A percentile compares a stretch with the other conserved stretches of the same genome.
phyloP scores from a whole-genome alignment of 2,797 vertebrate genomes.

The Hirundo rustica region DNA sequence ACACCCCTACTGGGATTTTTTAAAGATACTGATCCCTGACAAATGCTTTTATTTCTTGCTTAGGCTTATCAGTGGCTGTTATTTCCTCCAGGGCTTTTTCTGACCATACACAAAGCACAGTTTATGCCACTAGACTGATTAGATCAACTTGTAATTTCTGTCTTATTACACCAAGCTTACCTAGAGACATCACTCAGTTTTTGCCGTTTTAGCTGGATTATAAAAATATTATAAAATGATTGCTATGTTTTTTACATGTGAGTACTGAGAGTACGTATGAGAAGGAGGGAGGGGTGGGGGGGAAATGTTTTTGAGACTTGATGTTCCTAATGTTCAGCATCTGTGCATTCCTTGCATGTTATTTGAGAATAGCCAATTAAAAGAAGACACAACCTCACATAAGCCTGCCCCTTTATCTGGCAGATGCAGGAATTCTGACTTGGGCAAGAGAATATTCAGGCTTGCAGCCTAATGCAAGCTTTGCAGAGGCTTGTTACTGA shows the following conservation, averaged over 20 bases:
- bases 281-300: background rate
- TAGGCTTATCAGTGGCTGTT: background rate
- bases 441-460: background rate
- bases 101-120: background rate
- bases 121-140: background rate
- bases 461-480: background rate
- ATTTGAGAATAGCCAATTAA: background rate
- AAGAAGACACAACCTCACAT: background rate
- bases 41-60: constrained; percentile 31
- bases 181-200: background rate
- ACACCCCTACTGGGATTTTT: constrained; percentile 34
- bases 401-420: background rate
- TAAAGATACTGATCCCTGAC: background rate
- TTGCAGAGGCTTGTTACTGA: background rate
- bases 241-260: background rate
- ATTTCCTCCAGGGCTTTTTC: background rate
- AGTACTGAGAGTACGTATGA: background rate
- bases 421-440: background rate
- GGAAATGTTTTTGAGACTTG: background rate
- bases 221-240: background rate
- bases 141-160: background rate
- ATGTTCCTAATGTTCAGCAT: background rate
- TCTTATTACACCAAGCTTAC: background rate
- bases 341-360: background rate
- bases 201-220: background rate